Evolutionary conservation across 1,140 invertebrate genomes (phyloP).

Genomic region (Maniola jurtina): DNA sequence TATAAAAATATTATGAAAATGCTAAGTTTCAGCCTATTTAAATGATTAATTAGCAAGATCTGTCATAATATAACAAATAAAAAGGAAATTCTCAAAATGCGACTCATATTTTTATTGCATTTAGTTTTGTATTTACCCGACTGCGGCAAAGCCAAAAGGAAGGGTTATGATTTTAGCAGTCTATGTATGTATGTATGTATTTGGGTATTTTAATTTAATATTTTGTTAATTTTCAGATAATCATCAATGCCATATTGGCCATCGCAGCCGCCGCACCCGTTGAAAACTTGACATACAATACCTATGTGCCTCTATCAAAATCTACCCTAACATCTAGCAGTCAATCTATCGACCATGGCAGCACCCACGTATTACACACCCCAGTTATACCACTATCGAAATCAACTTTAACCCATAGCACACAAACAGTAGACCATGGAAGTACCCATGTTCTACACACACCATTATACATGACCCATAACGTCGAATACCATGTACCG

Average conservation of each 20-base stretch:
- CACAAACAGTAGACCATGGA: slow-evolving; percentile 59
- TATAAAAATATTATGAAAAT: too few relatives aligned
- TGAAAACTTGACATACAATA: slow-evolving; percentile 41
- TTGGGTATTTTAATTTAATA: background rate
- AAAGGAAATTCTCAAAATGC: too few relatives aligned
- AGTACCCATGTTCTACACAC: slow-evolving; percentile 44
- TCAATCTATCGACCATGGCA: slow-evolving; percentile 61
- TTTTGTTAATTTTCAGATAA: slow-evolving; percentile 51
- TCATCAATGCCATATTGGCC: slow-evolving; percentile 70
- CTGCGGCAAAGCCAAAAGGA: too few relatives aligned
- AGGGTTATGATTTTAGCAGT: too few relatives aligned
- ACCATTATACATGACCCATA: slow-evolving; percentile 50
- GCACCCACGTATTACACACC: slow-evolving; percentile 42
- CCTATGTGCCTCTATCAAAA: slow-evolving; percentile 49
- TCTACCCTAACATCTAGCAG: slow-evolving; percentile 56
- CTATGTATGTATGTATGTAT: too few relatives aligned
- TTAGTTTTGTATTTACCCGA: background rate
- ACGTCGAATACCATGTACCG: slow-evolving; percentile 42
- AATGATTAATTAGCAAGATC: too few relatives aligned
- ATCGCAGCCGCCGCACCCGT: slow-evolving; percentile 62
- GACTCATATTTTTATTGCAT: too few relatives aligned
- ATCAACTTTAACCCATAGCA: slow-evolving; percentile 53
- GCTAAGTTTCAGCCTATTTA: too few relatives aligned
- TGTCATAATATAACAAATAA: too few relatives aligned
- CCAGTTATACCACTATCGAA: slow-evolving; percentile 41